A percentile compares a stretch with the other conserved stretches of the same genome.
Evolutionary conservation across 1,140 invertebrate species (phyloP).

Genomic region (Papilio polytes): DNA sequence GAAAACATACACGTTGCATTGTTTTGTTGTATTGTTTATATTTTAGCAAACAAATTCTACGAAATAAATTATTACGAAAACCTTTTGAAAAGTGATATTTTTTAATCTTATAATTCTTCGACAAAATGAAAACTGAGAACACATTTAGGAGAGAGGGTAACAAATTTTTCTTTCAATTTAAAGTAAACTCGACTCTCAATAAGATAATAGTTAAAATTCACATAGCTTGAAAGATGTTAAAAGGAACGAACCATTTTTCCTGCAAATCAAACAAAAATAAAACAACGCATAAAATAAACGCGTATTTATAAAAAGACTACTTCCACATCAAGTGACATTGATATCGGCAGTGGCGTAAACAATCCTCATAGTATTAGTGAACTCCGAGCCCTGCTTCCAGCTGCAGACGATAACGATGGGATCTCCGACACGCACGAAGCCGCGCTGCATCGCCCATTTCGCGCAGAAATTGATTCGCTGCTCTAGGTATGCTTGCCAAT

Average conservation of each 20-base stretch:
- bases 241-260: background rate
- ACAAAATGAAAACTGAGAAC: too few relatives aligned
- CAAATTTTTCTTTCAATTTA: too few relatives aligned
- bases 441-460: conserved; percentile 85
- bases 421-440: conserved; percentile 88
- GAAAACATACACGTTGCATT: conserved; percentile 22
- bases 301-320: background rate
- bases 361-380: conserved; percentile 91
- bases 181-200: too few relatives aligned
- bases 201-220: too few relatives aligned
- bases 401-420: conserved; percentile 90
- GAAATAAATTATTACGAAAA: too few relatives aligned
- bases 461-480: conserved; percentile 88
- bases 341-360: conserved; percentile 82
- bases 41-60: background rate
- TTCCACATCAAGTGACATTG: background rate
- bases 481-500: conserved; percentile 87
- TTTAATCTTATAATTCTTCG: too few relatives aligned
- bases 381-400: conserved; percentile 90
- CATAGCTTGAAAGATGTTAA: background rate
- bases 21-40: background rate
- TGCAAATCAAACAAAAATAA: background rate
- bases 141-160: too few relatives aligned
- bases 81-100: too few relatives aligned
- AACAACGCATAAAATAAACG: background rate